phyloP scores from a whole-genome alignment of 2,797 vertebrate species.

The Enteromius paludinosus region DNA sequence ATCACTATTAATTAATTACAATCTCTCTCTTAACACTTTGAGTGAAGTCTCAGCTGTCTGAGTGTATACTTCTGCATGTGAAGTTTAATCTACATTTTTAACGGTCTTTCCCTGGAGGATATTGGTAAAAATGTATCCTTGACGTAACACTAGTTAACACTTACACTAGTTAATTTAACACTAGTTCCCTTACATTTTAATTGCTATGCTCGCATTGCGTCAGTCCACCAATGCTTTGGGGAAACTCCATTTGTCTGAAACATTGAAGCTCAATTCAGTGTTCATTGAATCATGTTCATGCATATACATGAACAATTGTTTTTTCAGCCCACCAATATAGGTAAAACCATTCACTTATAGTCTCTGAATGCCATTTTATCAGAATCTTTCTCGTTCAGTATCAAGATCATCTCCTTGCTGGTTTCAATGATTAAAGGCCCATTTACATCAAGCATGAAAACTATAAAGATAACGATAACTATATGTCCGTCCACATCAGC shows the following conservation, averaged over 20 bases:
- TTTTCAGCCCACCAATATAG: no score
- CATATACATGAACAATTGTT: not conserved
- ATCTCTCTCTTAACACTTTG: not conserved
- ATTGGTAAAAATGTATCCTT: not conserved
- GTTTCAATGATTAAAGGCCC: not conserved
- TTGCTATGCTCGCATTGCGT: not conserved
- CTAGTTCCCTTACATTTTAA: not conserved
- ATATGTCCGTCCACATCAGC: no score
- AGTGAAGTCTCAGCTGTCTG: constrained; percentile 20
- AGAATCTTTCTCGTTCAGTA: no score
- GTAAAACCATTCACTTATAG: no score
- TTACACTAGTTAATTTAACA: not conserved
- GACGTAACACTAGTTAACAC: not conserved
- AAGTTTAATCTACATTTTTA: not conserved
- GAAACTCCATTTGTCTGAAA: not conserved
- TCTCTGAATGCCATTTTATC: no score
- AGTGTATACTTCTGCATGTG: constrained; percentile 8
- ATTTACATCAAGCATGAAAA: no score
- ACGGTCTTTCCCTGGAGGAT: not conserved
- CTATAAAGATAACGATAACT: no score
- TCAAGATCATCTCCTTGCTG: not conserved
- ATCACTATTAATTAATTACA: not conserved
- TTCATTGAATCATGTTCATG: no score
- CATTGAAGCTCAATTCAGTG: not conserved
- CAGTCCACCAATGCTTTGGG: not conserved